Base-by-base conservation (phyloP, 2,113 vertebrate genomes). In the Paramisgurnus dabryanus region DNA sequence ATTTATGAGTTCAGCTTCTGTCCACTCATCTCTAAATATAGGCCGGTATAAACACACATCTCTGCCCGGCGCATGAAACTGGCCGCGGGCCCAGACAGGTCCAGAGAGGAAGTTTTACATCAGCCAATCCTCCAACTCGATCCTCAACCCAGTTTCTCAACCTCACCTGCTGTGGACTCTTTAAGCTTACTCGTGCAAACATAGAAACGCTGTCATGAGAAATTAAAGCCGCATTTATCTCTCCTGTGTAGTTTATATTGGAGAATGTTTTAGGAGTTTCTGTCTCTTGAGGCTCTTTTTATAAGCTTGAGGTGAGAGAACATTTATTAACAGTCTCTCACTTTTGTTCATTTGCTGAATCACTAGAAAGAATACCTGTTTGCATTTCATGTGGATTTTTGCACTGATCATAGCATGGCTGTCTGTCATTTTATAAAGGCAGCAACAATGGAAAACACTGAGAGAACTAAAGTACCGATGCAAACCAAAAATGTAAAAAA, bases 1-100 rank as follows among this genome's bases (percentile, higher is more conserved):
- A 76, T 81, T 81, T 76, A 76, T 55, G 66, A 80, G 66, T 55
- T 58, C 13, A 70, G 73, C 72, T 76, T 12, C 73, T 79, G 66
- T 72, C 58, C 67, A 67, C 72, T 80, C 57, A 75, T 47, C 50
- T 58, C 72, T 69, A 77, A 77, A 72, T 61, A 65, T 71, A 81
- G 75, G 10, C 22, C 63, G 12, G 73, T 49, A 64, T 58, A 81
- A 84, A 55, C 55, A 74, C 53, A 71, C 58, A 76, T 67, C 60
- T 77, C 63, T 67, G 47, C 73, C 67, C n/a, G 40, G 63, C 78
- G 6, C 10, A 39, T 12, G n/a, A 57, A 34, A 60, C 67, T 81
- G 82, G 72, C 64, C 40, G 7, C 11, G 8, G 27, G 15, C 81
- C 76, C 27, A 58, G 70, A 27, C 17, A 76, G 60, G 76, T 65